phyloP scores from a whole-genome alignment of 2,113 vertebrate species.

The Catagonus wagneri region DNA sequence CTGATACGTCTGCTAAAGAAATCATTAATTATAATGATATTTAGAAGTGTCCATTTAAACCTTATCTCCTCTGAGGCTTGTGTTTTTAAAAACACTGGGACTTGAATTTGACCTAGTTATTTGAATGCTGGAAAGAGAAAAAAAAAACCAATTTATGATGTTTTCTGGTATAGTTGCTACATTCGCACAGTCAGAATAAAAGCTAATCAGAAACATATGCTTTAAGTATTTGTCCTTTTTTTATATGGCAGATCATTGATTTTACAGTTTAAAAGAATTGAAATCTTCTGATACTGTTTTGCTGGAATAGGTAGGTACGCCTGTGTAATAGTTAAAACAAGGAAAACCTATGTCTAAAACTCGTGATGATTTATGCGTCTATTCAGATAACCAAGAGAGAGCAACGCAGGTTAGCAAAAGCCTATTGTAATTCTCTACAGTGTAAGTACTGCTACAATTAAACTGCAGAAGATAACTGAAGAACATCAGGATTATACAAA shows the following conservation, averaged over 20 bases:
- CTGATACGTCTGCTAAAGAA: conserved; percentile 48
- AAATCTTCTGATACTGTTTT: conserved; percentile 49
- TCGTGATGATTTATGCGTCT: conserved; percentile 44
- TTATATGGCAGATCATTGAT: conserved; percentile 26
- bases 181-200: conserved; percentile 43
- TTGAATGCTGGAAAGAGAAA: not conserved
- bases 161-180: conserved; percentile 50
- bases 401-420: conserved; percentile 29
- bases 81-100: conserved; percentile 35
- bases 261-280: conserved; percentile 37
- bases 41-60: conserved; percentile 43
- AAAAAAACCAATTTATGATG: not conserved
- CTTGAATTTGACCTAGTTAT: conserved; percentile 52
- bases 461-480: not conserved
- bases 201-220: conserved; percentile 51
- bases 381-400: conserved; percentile 51
- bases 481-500: conserved; percentile 58
- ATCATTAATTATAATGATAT: conserved; percentile 41
- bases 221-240: conserved; percentile 38
- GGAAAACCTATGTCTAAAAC: conserved; percentile 18
- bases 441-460: not conserved
- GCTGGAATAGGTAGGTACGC: not conserved
- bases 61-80: conserved; percentile 45
- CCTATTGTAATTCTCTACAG: conserved; percentile 29
- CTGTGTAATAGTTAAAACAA: conserved; percentile 25